Evolutionary conservation across 2,797 vertebrate genomes (phyloP).

Genomic region (Prionace glauca): DNA sequence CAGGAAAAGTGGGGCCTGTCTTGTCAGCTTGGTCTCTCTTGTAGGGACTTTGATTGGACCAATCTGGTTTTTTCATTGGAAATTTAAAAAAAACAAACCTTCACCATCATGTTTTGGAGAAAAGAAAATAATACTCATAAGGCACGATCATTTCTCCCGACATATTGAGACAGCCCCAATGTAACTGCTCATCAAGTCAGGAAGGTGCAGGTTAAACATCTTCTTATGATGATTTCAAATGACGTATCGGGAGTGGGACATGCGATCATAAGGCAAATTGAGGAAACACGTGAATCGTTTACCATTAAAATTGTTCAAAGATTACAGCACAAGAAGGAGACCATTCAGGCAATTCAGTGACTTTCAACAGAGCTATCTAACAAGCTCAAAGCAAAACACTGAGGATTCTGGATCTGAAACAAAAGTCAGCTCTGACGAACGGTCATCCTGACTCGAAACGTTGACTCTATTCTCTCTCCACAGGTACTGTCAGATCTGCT

Average conservation of each 20-base stretch:
- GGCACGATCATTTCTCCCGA: not conserved
- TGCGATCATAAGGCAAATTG: not conserved
- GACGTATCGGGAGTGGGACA: not conserved
- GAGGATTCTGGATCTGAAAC: too few species aligned
- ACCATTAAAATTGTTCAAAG: not conserved
- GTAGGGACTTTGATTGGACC: too few species aligned
- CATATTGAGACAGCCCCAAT: not conserved
- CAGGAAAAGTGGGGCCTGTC: too few species aligned
- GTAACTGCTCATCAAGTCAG: not conserved
- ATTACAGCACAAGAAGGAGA: not conserved
- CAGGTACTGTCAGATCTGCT: too few species aligned
- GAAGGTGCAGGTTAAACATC: not conserved
- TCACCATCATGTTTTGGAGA: not conserved
- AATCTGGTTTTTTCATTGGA: too few species aligned
- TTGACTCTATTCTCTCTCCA: too few species aligned
- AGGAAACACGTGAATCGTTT: not conserved
- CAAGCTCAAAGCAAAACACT: not conserved
- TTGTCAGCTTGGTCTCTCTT: too few species aligned
- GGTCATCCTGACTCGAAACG: too few species aligned
- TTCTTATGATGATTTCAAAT: not conserved
- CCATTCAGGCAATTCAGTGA: not conserved
- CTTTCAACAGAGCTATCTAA: not conserved
- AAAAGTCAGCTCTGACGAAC: too few species aligned
- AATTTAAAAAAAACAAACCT: too few species aligned
- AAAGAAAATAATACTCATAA: not conserved